Evolutionary conservation across 2,797 vertebrate species (phyloP).

Genomic region (Loriculus beryllinus): DNA sequence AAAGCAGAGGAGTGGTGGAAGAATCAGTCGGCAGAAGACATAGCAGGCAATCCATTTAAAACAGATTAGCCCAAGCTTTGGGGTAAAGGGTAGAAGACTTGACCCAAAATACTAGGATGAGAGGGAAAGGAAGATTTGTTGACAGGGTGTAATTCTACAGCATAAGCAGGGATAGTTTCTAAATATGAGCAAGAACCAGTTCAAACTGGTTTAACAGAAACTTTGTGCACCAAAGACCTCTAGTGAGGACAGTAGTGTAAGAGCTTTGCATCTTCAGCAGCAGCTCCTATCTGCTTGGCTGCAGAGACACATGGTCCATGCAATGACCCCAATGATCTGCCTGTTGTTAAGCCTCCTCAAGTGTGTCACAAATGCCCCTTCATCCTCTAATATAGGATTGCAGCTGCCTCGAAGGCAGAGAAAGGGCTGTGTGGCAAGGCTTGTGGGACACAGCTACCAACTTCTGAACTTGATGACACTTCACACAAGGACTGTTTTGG

Average conservation of each 20-base stretch:
- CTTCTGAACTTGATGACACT: background rate
- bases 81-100: background rate
- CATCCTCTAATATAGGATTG: background rate
- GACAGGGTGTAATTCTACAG: constrained; percentile 24
- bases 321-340: background rate
- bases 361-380: background rate
- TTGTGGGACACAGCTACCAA: background rate
- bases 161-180: constrained; percentile 29
- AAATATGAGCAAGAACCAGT: constrained; percentile 43
- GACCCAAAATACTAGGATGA: background rate
- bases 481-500: background rate
- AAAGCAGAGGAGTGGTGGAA: background rate
- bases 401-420: background rate
- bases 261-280: background rate
- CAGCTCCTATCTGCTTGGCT: background rate
- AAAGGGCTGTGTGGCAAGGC: background rate
- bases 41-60: background rate
- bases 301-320: background rate
- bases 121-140: background rate
- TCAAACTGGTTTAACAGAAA: constrained; percentile 68
- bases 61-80: background rate
- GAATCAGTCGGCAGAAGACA: background rate
- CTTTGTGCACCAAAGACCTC: constrained; percentile 41
- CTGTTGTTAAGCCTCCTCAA: background rate
- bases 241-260: background rate